A percentile compares a stretch with the other conserved stretches of the same genome.
Evolutionary conservation across 2,113 vertebrate genomes (phyloP).

Genomic region (Riparia riparia): DNA sequence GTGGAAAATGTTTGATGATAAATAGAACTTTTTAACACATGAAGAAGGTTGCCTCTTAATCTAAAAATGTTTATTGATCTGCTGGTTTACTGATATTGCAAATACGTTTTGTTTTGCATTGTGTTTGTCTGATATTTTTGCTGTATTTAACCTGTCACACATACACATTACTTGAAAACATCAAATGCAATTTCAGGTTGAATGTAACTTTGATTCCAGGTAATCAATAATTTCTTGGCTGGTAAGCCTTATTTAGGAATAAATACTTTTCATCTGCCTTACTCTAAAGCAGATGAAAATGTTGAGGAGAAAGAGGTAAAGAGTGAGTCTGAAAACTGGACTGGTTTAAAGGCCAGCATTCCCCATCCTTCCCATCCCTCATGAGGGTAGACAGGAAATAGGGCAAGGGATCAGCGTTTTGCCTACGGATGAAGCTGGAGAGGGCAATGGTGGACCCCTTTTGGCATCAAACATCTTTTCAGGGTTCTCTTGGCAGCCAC

Average conservation of each 20-base stretch:
- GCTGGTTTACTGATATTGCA: neutral
- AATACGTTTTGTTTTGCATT: neutral
- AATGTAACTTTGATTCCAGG: neutral
- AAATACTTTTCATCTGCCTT: neutral
- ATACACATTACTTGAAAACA: neutral
- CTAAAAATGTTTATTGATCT: neutral
- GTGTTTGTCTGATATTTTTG: neutral
- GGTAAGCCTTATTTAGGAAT: neutral
- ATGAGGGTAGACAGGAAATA: neutral
- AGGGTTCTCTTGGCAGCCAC: neutral
- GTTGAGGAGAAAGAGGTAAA: neutral
- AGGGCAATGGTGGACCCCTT: neutral
- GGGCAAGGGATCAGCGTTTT: neutral
- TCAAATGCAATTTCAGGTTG: neutral
- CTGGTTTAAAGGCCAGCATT: neutral
- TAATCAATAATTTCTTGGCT: neutral
- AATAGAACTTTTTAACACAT: neutral
- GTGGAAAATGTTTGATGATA: neutral
- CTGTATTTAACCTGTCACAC: neutral
- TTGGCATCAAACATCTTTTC: neutral
- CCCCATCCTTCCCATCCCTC: neutral
- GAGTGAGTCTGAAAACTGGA: neutral
- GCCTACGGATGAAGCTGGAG: neutral
- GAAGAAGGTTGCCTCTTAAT: neutral
- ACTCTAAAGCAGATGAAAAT: neutral